Conservation (phyloP, 2,797 vertebrate genomes). For the Petrocephalus schoutedeni region DNA sequence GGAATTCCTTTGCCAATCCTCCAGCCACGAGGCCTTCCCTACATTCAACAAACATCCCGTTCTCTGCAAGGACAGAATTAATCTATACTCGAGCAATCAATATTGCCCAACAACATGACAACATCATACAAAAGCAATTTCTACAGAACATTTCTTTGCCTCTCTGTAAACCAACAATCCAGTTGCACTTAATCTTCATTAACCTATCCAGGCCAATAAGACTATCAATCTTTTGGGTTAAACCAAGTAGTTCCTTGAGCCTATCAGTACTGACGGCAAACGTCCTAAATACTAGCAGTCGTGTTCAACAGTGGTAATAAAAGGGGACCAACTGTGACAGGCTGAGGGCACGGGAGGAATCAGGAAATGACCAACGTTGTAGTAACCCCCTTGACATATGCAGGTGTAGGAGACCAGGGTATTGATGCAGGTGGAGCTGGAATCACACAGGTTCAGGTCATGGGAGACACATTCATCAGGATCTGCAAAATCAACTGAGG, state of each 20-base stretch:
- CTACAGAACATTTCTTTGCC: not conserved
- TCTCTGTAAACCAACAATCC: not conserved
- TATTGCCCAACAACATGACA: not conserved
- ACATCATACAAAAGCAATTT: not conserved
- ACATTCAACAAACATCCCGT: conserved; percentile 56
- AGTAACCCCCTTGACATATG: conserved; percentile 50
- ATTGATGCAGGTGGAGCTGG: conserved; percentile 54
- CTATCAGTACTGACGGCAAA: not conserved
- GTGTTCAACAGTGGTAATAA: not conserved
- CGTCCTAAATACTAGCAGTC: not conserved
- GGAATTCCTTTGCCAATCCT: conserved; percentile 52
- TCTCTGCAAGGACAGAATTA: conserved; percentile 41
- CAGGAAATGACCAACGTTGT: conserved; percentile 43
- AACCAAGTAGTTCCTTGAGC: not conserved
- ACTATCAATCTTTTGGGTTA: not conserved
- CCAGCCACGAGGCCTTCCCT: conserved; percentile 46
- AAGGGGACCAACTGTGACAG: conserved; percentile 49
- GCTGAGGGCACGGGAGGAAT: not conserved
- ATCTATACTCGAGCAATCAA: not conserved
- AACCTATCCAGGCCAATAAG: not conserved
- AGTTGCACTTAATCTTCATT: not conserved
- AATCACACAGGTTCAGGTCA: conserved; percentile 36
- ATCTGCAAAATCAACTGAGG: conserved; percentile 35
- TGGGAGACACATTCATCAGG: conserved; percentile 47
- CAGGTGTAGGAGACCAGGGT: conserved; percentile 54